A percentile compares a stretch with the other conserved stretches of the same genome.
Conservation (phyloP, 2,797 vertebrate genomes). For the Streptopelia turtur region DNA sequence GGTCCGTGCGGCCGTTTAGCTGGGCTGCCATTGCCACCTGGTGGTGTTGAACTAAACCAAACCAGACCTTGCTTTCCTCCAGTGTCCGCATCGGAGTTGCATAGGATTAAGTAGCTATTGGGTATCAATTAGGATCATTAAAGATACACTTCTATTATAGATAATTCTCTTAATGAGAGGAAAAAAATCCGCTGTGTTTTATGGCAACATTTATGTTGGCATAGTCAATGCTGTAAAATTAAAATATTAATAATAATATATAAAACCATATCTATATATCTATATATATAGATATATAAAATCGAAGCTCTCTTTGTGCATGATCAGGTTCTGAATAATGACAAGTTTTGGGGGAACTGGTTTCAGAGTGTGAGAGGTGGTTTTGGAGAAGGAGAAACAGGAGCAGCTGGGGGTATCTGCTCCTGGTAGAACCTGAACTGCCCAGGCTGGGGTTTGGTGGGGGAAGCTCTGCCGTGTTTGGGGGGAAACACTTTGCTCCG, state of each 20-base stretch:
- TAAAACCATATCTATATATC: no score
- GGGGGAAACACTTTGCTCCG: background rate
- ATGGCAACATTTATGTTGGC: background rate
- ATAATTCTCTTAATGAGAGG: background rate
- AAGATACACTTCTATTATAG: no score
- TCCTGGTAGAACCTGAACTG: background rate
- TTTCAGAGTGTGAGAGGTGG: background rate
- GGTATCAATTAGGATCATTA: background rate
- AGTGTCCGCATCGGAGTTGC: fast-evolving
- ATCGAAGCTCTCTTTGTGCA: background rate
- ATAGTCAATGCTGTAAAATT: background rate
- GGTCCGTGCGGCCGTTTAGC: background rate
- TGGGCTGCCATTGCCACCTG: conserved; percentile 69
- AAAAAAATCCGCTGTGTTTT: background rate
- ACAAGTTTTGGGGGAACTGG: background rate
- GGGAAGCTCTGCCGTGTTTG: background rate
- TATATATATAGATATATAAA: no score
- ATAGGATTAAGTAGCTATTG: background rate
- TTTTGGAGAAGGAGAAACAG: background rate
- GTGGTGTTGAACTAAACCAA: background rate
- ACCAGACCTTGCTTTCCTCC: fast-evolving
- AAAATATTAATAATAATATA: background rate
- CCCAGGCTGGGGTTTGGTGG: background rate
- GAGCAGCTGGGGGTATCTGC: background rate
- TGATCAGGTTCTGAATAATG: background rate